Percentiles rank a stretch among this genome's conserved stretches.
phyloP scores from a whole-genome alignment of 2,797 vertebrate genomes.

The Tangara arthus region DNA sequence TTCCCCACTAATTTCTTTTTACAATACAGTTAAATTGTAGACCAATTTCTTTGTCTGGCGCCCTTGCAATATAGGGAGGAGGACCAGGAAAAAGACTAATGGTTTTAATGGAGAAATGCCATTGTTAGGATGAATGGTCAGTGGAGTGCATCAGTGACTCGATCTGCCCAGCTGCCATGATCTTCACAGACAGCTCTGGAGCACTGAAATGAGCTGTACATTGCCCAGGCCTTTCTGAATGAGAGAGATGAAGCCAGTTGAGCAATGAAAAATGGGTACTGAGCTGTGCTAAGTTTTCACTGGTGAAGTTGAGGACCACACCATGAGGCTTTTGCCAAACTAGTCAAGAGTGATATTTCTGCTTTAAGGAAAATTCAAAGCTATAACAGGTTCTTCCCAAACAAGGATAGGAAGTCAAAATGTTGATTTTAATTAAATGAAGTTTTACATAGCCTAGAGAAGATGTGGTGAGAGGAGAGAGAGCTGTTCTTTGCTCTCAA shows the following conservation, averaged over 20 bases:
- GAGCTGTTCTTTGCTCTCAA: neutral
- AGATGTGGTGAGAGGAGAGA: neutral
- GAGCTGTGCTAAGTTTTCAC: neutral
- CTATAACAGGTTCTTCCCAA: neutral
- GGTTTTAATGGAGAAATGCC: neutral
- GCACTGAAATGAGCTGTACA: neutral
- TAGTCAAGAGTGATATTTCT: neutral
- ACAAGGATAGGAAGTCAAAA: neutral
- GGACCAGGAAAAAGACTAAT: neutral
- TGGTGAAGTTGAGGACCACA: neutral
- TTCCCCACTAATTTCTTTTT: neutral
- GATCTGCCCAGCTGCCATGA: neutral
- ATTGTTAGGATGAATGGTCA: neutral
- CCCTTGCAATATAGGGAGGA: neutral
- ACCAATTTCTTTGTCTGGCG: neutral
- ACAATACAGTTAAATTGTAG: neutral
- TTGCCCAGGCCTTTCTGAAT: neutral
- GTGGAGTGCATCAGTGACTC: neutral
- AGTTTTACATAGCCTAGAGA: neutral
- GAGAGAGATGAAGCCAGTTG: neutral
- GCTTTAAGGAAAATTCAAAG: neutral
- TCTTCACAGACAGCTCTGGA: neutral
- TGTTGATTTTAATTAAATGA: neutral
- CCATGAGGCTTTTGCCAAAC: neutral
- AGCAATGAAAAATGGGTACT: neutral